Evolutionary conservation across 2,797 vertebrate genomes (phyloP), one percentile per base, ranked within the genome.

Genomic region (Bufotes viridis): DNA sequence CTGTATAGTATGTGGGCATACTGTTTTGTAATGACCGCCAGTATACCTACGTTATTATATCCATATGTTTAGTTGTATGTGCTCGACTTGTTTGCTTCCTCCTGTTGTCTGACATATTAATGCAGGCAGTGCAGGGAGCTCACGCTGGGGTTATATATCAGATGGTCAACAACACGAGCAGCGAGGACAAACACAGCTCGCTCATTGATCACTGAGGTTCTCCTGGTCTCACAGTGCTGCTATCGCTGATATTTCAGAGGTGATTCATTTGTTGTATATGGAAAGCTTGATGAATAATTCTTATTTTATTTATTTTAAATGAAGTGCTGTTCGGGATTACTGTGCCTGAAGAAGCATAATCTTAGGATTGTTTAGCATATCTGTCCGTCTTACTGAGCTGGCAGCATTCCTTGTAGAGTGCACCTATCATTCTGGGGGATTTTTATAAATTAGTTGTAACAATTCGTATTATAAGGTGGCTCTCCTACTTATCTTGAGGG

Each of bases 211-310:
- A 17, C 29, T 5, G 58, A n/a, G 65, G 13, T 29, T 26, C 82
- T 84, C 69, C 0, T 7, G 17, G 9, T n/a, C 20, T 22, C 53
- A 15, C 58, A 3, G 22, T 79, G n/a, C 22, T 7, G 51, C 79
- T 9, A n/a, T 67, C 63, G 67, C 42, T 42, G 58, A 65, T 42
- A 72, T 58, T 22, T 29, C 61, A 34, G 26, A 9, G 53, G 24
- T n/a, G 14, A 34, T 22, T 65, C 24, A 17, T 60, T 85, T 65
- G 2, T 17, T 67, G 22, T 14, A 61, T 18, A 53, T 58, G 11
- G 57, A 65, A 86, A 78, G 29, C 8, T 67, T 85, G 61, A 78
- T 85, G 42, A 85, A 78, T 79, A 42, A 69, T 86, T 86, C 84
- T 26, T 26, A 5, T 26, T 63, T 63, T 76, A 76, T 84, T 84